Evolutionary conservation across 2,113 vertebrate genomes (phyloP), one percentile per base, ranked within the genome.

Genomic region (Triplophysa rosa): DNA sequence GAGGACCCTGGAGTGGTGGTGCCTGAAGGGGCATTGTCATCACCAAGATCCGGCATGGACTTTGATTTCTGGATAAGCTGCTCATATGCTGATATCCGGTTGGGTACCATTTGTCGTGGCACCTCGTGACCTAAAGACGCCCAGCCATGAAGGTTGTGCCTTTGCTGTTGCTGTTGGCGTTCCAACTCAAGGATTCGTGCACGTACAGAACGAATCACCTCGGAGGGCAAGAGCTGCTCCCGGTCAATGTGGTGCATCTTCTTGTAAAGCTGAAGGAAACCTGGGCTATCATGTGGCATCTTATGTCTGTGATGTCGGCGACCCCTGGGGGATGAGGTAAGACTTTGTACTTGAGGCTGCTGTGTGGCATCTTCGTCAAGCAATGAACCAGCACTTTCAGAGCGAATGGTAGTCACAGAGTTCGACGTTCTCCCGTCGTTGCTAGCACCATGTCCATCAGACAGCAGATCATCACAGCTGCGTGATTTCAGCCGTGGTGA

Each of bases 161-260:
- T 89, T n/a, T 91, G 93, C 78, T 94, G 80, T 26, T 82, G 83
- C 42, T 84, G 82, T 26, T 80, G 94, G 3, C 91, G 89, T 45
- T 96, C 95, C 2, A 95, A 95, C 42, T 95, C 94, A 83, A 95
- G 67, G n/a, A 96, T 91, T 11, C 95, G 91, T 16, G 95, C 92
- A 72, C 92, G 93, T 1, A 96, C 95, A 0, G 95, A 95, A 84
- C 94, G 95, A 13, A 96, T 95, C 29, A 95, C 93, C 72, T 96
- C 94, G 0, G 94, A 93, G 13, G 79, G 93, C 86, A 95, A 89
- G 82, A 96, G 83, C 58, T 95, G 95, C 73, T 93, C 91, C 21
- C 95, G 93, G 83, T 95, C 94, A 61, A 96, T 96, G 69, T 93
- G 95, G 65, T 96, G 95, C 95, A 96, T 96, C 58, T 94, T 94